Percentiles rank a stretch among this genome's conserved stretches.
phyloP scores from a whole-genome alignment of 1,140 invertebrate genomes.

The Aphidius gifuensis region DNA sequence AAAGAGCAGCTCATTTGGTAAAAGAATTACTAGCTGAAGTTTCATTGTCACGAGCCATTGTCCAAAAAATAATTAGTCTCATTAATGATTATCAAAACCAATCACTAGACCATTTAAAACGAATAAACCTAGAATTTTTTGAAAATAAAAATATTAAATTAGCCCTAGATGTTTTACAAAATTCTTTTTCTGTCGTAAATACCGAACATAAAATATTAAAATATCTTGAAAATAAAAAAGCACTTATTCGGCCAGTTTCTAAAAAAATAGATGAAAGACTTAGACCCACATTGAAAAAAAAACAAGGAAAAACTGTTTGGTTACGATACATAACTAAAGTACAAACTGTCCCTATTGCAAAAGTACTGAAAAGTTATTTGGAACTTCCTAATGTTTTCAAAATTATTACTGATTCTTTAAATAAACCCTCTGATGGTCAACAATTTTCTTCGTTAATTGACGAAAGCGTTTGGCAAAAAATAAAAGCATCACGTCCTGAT shows the following conservation, averaged over 20 bases:
- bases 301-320: too few relatives aligned
- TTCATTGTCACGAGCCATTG: neutral
- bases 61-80: neutral
- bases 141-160: neutral
- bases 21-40: neutral
- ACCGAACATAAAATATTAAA: neutral
- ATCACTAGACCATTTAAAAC: neutral
- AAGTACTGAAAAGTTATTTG: conserved; percentile 8
- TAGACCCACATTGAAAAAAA: too few relatives aligned
- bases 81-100: neutral
- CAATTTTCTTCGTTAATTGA: neutral
- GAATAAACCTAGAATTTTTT: neutral
- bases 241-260: neutral
- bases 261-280: neutral
- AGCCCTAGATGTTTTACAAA: neutral
- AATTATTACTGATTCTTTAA: neutral
- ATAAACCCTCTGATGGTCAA: neutral
- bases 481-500: neutral
- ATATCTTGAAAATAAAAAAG: neutral
- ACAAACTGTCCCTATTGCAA: too few relatives aligned
- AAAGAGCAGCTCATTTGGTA: neutral
- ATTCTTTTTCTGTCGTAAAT: neutral
- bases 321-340: too few relatives aligned
- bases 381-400: conserved; percentile 8
- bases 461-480: neutral